Evolutionary conservation across 1,140 invertebrate species (phyloP), one percentile per base, ranked within the genome.

Genomic region (Pogonomyrmex barbatus): DNA sequence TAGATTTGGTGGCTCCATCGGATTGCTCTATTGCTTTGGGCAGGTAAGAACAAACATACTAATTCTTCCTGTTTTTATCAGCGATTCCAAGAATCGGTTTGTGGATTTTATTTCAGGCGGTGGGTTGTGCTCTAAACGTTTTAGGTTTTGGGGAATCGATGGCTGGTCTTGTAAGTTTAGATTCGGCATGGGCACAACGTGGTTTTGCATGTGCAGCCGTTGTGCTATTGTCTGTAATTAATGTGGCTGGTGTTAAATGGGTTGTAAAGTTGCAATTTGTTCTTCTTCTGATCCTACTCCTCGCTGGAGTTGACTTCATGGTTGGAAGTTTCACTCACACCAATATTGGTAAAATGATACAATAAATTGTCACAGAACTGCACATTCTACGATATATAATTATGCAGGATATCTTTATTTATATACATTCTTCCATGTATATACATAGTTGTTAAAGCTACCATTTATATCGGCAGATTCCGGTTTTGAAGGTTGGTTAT

Each of bases 81-180:
- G 4, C 24, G 4, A 33, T 42, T 70, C 47, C 33, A 56, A 67
- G 73, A 9, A 89, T 71, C 70, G 39, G 52, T 88, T 86, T 85
- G 68, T 68, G 58, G 85, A 85, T 77, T 87, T 89, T 89, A 75
- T 91, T 95, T 87, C 92, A 99, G 98, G 98, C 98, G 86, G 98
- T 99, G 0, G 98, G 98, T 87, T 99, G 98, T 96, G 98, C 98
- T 10, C 95, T 99, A 58, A 99, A 99, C 95, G 98, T 99, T 12
- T 93, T 96, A 89, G 99, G 99, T 91, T 99, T 99, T 95, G 99
- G 98, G 70, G 99, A 99, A 95, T 98, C 98, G 1, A 98, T 99
- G 96, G 97, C 98, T 24, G 97, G 96, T 70, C 94, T 99, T 14
- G 96, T 99, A 24, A 96, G 96, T n/a, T 93, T 97, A 2, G 96